Evolutionary conservation across 2,888 invertebrate genomes (phyloP).

Genomic region (Apodemia mormo): DNA sequence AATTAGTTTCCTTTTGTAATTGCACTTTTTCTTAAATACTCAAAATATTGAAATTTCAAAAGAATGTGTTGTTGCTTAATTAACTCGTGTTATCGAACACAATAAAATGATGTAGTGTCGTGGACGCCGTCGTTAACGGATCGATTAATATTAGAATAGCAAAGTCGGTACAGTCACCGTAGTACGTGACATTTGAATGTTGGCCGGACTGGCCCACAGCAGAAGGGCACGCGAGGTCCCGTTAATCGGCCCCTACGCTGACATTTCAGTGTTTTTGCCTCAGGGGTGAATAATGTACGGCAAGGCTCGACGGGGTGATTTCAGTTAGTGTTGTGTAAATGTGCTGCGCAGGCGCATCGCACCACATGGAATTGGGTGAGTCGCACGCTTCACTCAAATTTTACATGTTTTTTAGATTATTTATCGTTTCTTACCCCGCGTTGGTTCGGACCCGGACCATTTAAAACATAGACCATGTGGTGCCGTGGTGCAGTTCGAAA

Average conservation of each 20-base stretch:
- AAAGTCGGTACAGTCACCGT: background rate
- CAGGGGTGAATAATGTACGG: constrained; percentile 48
- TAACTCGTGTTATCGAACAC: no score
- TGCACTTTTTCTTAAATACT: no score
- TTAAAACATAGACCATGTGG: no score
- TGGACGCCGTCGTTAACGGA: no score
- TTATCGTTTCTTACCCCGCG: background rate
- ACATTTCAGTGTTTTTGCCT: constrained; percentile 62
- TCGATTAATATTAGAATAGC: no score
- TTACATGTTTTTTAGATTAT: constrained; percentile 3
- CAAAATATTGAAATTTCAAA: no score
- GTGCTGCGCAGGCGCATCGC: constrained; percentile 37
- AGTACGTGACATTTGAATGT: constrained; percentile 27
- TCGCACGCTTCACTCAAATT: constrained; percentile 26
- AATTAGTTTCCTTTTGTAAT: no score
- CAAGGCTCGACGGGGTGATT: constrained; percentile 43
- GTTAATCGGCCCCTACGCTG: constrained; percentile 46
- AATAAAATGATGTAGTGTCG: no score
- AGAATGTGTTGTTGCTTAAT: no score
- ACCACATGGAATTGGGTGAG: constrained; percentile 62
- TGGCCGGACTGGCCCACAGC: constrained; percentile 7
- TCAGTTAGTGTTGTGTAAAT: constrained; percentile 34
- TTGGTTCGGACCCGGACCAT: no score
- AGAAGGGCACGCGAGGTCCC: constrained; percentile 34
- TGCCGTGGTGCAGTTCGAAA: no score